Base-by-base conservation (phyloP, 2,888 invertebrate species). In the Clusia tigrina region DNA sequence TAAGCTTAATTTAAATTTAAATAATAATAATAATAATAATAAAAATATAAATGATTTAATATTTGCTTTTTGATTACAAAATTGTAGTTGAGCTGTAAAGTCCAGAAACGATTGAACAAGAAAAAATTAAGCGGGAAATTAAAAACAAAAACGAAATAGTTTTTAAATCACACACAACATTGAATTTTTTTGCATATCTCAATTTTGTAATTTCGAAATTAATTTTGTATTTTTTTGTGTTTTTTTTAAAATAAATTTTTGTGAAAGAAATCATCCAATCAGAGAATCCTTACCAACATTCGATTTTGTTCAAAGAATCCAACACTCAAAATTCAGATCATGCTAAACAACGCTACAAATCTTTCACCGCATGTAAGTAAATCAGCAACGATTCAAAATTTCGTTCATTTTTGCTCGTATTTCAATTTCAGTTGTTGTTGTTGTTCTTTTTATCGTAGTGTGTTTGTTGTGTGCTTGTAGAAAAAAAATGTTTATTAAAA, bases 301-400 rank as follows among this genome's bases (percentile, higher is more conserved):
- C 48, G 20, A 48, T 20, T 48, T 48, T 20, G 48, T 48, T 20
- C 6, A 18, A 18, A 15, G 22, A 48, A 18, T 32, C 32, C 6
- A 60, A 63, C 32, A 52, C 62, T 69, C 68, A 69, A 74, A 74
- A 72, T 72, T 72, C 68, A 71, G 67, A 72, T 72, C 70, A 76
- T 76, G 76, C 69, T 76, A 70, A 74, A 74, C 76, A 74, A 74
- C 74, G 76, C 71, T 71, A 71, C 74, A 68, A 74, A 73, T 67
- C 60, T 69, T 66, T 67, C 73, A 71, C 72, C 72, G 74, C 73
- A 76, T 74, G 76, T 76, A 76, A 76, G 76, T 76, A 74, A 68
- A 74, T 67, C 51, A 60, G 56, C 52, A 57, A 54, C 22, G 12
- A 58, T 51, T 32, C 32, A 32, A 32, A 9, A 32, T 9, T 32